A percentile compares a stretch with the other conserved stretches of the same genome.
phyloP scores from a whole-genome alignment of 2,113 vertebrate species.

The Bostrychus sinensis region DNA sequence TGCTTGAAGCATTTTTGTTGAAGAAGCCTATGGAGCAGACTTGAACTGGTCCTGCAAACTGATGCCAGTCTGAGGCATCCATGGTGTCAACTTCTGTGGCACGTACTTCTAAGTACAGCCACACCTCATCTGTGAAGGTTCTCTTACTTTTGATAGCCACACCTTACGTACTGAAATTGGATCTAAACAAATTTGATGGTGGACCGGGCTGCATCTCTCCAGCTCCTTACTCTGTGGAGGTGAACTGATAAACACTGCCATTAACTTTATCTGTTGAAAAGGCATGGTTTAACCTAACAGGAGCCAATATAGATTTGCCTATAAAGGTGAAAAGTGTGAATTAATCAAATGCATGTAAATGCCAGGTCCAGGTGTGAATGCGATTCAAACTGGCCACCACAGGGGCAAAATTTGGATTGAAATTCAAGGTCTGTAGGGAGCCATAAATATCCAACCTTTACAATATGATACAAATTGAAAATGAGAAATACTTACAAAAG shows the following conservation, averaged over 20 bases:
- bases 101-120: background rate
- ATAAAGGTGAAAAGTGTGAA: background rate
- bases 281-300: background rate
- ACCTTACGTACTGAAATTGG: background rate
- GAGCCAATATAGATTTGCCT: background rate
- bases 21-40: too few species aligned
- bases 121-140: background rate
- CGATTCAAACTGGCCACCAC: background rate
- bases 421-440: background rate
- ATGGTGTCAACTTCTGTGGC: too few species aligned
- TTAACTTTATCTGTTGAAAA: background rate
- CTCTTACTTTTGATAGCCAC: background rate
- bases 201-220: background rate
- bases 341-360: too few species aligned
- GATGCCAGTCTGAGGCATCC: background rate
- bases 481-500: conserved; percentile 90
- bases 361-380: background rate
- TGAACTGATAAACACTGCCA: background rate
- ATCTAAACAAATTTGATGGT: background rate
- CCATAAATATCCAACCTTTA: background rate
- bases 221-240: background rate
- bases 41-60: background rate
- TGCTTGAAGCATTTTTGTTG: too few species aligned
- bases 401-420: background rate
- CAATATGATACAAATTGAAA: background rate